These are phyloP conservation scores for Lepidocolaptes lacrymiger DNA, from an alignment of 2,797 vertebrate genomes.

Conservation along the genomic window DNA sequence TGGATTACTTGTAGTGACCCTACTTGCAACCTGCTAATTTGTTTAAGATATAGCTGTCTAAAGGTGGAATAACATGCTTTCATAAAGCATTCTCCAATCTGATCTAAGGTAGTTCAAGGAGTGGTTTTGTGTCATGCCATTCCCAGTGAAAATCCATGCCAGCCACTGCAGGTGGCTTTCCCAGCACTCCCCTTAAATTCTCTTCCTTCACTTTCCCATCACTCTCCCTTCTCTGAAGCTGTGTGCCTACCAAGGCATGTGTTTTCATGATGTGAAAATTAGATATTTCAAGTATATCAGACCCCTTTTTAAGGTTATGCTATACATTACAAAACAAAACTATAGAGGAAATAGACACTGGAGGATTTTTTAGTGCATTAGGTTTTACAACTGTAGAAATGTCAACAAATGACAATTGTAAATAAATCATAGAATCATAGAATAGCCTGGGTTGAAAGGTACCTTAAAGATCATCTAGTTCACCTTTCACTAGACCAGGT, in stretches of 20 bases:
- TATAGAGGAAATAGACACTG: not conserved
- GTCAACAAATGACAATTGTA: not conserved
- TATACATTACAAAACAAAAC: not conserved
- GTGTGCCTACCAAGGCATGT: not conserved
- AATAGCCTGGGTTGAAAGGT: not conserved
- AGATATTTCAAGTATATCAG: not conserved
- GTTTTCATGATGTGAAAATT: not conserved
- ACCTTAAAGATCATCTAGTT: not conserved
- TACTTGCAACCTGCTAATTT: not conserved
- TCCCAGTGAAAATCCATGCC: not conserved
- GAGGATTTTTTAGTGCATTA: not conserved
- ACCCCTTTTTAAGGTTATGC: not conserved
- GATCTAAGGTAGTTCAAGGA: not conserved
- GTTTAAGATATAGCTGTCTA: not conserved
- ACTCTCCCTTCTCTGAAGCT: not conserved
- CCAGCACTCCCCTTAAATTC: not conserved
- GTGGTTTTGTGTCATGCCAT: not conserved
- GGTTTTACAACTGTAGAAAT: not conserved
- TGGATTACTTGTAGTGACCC: not conserved
- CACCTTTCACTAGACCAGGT: not conserved
- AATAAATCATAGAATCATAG: not conserved
- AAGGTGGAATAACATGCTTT: not conserved
- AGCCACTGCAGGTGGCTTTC: not conserved
- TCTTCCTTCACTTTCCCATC: not conserved
- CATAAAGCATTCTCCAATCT: not conserved